A percentile compares a stretch with the other conserved stretches of the same genome.
These are phyloP conservation scores for Trichosurus vulpecula DNA, from an alignment of 2,797 vertebrate species.

Conservation along the genomic window DNA sequence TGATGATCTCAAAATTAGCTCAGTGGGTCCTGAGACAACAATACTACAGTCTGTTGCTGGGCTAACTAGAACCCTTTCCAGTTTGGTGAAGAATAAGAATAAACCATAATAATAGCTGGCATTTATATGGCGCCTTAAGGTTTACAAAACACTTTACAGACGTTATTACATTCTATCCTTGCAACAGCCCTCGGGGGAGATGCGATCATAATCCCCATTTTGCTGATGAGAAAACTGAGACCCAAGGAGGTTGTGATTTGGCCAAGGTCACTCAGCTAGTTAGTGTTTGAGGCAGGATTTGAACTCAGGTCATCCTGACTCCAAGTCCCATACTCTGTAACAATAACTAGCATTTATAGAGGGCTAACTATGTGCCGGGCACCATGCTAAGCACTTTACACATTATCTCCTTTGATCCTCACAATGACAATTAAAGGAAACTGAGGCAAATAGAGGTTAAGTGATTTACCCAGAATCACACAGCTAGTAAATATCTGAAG, in stretches of 20 bases:
- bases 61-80: not conserved
- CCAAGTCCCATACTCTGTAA: not conserved
- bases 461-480: not conserved
- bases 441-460: not conserved
- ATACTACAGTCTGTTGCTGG: not conserved
- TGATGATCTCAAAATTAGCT: not conserved
- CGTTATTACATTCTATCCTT: not conserved
- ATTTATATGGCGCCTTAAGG: not conserved
- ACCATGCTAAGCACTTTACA: not conserved
- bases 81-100: not conserved
- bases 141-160: not conserved
- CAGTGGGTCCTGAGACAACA: not conserved
- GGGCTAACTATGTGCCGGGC: not conserved
- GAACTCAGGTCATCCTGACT: not conserved
- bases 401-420: not conserved
- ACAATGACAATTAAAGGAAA: not conserved
- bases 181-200: no score
- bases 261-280: not conserved
- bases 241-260: not conserved
- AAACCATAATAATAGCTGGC: not conserved
- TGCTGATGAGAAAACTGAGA: not conserved
- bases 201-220: not conserved
- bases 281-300: not conserved
- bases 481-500: not conserved
- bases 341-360: no score